A percentile compares a stretch with the other conserved stretches of the same genome.
These are phyloP conservation scores for Perizoma flavofasciatum DNA, from an alignment of 2,888 invertebrate genomes.

Conservation along the genomic window DNA sequence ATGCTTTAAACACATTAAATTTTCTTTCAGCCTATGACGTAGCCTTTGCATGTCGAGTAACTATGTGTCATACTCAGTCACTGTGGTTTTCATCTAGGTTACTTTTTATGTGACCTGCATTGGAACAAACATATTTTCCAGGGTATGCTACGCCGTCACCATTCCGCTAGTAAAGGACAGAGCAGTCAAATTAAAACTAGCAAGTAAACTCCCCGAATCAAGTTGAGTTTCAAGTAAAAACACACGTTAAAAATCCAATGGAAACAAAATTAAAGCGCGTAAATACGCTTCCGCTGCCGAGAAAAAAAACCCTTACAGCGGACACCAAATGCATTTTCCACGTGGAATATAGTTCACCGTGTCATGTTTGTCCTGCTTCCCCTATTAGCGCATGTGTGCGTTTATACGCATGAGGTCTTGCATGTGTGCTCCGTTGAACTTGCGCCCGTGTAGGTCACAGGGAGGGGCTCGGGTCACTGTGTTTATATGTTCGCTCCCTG, in stretches of 20 bases:
- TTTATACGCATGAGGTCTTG: conserved; percentile 41
- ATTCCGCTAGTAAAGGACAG: too few species aligned
- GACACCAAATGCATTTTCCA: conserved; percentile 36
- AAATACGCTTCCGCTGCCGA: conserved; percentile 31
- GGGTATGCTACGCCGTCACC: too few species aligned
- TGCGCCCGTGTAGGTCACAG: conserved; percentile 52
- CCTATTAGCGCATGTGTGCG: conserved; percentile 38
- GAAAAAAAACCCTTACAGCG: conserved; percentile 41
- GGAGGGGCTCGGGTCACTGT: conserved; percentile 67
- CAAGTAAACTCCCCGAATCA: too few species aligned
- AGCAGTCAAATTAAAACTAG: background rate
- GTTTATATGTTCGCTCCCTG: conserved; percentile 67
- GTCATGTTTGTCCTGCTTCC: conserved; percentile 50
- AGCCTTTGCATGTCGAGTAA: conserved; percentile 36
- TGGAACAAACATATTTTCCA: conserved; percentile 2
- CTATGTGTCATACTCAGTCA: conserved; percentile 32
- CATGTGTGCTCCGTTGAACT: conserved; percentile 39
- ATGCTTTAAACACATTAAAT: background rate
- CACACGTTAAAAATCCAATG: too few species aligned
- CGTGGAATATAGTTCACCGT: conserved; percentile 51
- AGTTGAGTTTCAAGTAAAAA: too few species aligned
- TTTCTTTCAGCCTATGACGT: conserved; percentile 4
- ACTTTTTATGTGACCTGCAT: conserved; percentile 46
- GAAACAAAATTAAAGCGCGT: too few species aligned
- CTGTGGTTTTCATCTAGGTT: conserved; percentile 43